Percentiles rank a stretch among this genome's conserved stretches.
phyloP scores from a whole-genome alignment of 2,113 vertebrate species.

The Ochotona curzoniae region DNA sequence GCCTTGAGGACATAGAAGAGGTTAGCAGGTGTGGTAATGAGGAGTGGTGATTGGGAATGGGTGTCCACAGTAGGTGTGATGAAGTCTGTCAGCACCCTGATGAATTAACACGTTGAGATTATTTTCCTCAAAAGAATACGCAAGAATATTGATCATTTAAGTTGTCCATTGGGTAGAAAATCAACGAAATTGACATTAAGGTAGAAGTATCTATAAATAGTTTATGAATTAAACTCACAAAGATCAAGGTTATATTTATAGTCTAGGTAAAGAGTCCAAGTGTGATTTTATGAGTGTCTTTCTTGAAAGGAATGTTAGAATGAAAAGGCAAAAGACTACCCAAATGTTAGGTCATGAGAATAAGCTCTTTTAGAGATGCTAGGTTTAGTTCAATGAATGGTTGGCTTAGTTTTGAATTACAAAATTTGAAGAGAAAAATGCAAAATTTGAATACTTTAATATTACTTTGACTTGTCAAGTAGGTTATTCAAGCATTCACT shows the following conservation, averaged over 20 bases:
- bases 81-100: not conserved
- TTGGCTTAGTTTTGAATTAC: not conserved
- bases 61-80: not conserved
- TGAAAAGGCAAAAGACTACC: no score
- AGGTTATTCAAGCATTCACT: constrained; percentile 10
- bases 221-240: not conserved
- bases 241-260: not conserved
- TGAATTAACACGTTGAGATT: not conserved
- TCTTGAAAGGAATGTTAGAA: no score
- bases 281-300: not conserved
- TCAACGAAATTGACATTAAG: constrained; percentile 4
- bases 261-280: constrained; percentile 11
- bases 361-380: not conserved
- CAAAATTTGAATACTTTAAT: not conserved
- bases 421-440: not conserved
- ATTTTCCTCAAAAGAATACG: not conserved
- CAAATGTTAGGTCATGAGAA: no score
- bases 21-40: not conserved
- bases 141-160: not conserved
- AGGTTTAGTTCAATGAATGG: not conserved
- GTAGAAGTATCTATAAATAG: not conserved
- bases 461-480: constrained; percentile 15
- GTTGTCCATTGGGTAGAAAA: not conserved
- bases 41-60: no score
- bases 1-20: not conserved